Percentiles rank a stretch among this genome's conserved stretches.
These are phyloP conservation scores for Drosophila gunungcola DNA, from an alignment of 1,140 invertebrate genomes.

Conservation along the genomic window DNA sequence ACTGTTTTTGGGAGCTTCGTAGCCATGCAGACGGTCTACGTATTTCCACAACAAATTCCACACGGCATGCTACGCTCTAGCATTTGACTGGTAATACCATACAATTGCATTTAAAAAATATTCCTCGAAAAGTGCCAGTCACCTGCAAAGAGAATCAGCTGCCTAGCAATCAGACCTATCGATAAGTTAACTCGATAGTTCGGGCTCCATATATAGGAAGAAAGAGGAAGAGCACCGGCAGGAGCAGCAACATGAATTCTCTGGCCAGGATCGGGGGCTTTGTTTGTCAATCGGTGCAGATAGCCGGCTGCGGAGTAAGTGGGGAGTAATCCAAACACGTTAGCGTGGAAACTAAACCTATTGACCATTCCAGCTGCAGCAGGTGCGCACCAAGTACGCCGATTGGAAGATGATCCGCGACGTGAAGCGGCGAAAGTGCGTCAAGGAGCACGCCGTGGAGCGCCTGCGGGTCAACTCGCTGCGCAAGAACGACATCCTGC, in stretches of 20 bases:
- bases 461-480: conserved; percentile 91
- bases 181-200: conserved; percentile 10
- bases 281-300: conserved; percentile 71
- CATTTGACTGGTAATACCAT: not conserved
- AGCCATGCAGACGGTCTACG: not conserved
- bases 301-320: conserved; percentile 77
- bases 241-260: conserved; percentile 64
- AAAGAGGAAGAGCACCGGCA: conserved; percentile 10
- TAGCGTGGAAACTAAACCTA: not conserved
- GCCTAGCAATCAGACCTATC: not conserved
- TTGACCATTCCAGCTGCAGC: conserved; percentile 85
- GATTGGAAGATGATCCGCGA: conserved; percentile 93
- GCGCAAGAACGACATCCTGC: conserved; percentile 92
- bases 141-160: conserved; percentile 10
- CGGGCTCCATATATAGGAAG: not conserved
- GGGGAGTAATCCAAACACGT: not conserved
- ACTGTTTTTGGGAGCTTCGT: not conserved
- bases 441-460: conserved; percentile 89
- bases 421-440: conserved; percentile 90
- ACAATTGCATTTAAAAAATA: conserved; percentile 1
- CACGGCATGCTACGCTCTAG: not conserved
- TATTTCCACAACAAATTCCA: not conserved
- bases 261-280: conserved; percentile 57
- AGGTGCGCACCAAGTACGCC: conserved; percentile 90
- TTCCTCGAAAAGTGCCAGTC: not conserved